A percentile compares a stretch with the other conserved stretches of the same genome.
These are phyloP conservation scores for Heterohyrax brucei DNA, from an alignment of 2,797 vertebrate species.

Conservation along the genomic window DNA sequence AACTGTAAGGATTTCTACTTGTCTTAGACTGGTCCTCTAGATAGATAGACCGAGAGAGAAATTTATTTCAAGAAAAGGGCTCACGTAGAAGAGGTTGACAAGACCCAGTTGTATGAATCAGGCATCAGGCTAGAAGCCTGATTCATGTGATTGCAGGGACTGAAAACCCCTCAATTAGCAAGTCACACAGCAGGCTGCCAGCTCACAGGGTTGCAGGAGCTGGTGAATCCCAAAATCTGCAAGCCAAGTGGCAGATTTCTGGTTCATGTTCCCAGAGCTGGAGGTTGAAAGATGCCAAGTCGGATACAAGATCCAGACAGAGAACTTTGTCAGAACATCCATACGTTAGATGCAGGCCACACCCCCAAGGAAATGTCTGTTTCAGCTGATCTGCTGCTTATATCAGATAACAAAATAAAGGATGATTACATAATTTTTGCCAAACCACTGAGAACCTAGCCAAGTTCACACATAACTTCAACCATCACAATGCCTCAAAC, in stretches of 20 bases:
- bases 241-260: too few relatives aligned
- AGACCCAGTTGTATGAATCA: too few relatives aligned
- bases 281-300: too few relatives aligned
- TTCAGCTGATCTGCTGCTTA: neutral
- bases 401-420: neutral
- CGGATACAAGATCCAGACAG: too few relatives aligned
- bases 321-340: neutral
- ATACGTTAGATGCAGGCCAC: neutral
- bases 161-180: neutral
- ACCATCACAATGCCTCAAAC: neutral
- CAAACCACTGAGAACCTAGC: neutral
- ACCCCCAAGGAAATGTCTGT: neutral
- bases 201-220: too few relatives aligned
- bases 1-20: neutral
- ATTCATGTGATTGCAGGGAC: too few relatives aligned
- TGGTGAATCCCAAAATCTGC: too few relatives aligned
- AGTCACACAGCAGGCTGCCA: neutral
- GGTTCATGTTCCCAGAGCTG: neutral
- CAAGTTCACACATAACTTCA: neutral
- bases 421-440: neutral
- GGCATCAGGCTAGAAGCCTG: too few relatives aligned
- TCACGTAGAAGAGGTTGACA: neutral
- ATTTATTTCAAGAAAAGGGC: too few relatives aligned
- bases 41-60: neutral
- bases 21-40: neutral